Evolutionary conservation across 2,797 vertebrate species (phyloP).

Genomic region (Gambelia wislizenii): DNA sequence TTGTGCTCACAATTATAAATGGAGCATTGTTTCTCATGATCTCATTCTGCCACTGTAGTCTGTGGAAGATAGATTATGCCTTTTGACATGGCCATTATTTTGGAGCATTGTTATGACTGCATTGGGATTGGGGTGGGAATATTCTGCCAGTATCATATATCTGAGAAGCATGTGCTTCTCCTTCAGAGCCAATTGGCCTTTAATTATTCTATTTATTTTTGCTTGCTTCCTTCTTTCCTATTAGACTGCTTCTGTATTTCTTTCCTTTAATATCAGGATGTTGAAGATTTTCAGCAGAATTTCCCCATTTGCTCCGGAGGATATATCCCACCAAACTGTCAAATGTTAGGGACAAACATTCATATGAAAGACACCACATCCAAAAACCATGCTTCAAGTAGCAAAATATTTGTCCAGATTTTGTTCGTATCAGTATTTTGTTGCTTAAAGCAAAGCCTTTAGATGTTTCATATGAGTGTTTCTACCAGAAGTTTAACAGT

Average conservation of each 20-base stretch:
- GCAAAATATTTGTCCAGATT: too few relatives aligned
- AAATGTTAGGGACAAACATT: too few relatives aligned
- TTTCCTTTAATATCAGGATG: not conserved
- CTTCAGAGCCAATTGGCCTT: not conserved
- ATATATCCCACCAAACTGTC: not conserved
- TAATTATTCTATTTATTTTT: not conserved
- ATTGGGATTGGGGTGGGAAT: not conserved
- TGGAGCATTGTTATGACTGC: not conserved
- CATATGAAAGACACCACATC: too few relatives aligned
- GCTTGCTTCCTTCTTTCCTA: not conserved
- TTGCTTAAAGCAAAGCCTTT: not conserved
- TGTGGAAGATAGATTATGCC: not conserved
- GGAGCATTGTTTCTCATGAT: not conserved
- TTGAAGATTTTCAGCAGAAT: not conserved
- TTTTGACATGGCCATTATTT: constrained; percentile 9
- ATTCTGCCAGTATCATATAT: not conserved
- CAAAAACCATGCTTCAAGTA: too few relatives aligned
- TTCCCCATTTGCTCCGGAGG: not conserved
- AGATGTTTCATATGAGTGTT: not conserved
- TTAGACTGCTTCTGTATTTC: not conserved
- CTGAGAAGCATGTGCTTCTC: not conserved
- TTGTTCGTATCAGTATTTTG: not conserved
- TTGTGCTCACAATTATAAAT: not conserved
- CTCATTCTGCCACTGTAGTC: not conserved
- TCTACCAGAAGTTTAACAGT: not conserved